Percentiles rank a stretch among this genome's conserved stretches.
phyloP scores from a whole-genome alignment of 1,140 invertebrate species.

The Theocolax elegans region DNA sequence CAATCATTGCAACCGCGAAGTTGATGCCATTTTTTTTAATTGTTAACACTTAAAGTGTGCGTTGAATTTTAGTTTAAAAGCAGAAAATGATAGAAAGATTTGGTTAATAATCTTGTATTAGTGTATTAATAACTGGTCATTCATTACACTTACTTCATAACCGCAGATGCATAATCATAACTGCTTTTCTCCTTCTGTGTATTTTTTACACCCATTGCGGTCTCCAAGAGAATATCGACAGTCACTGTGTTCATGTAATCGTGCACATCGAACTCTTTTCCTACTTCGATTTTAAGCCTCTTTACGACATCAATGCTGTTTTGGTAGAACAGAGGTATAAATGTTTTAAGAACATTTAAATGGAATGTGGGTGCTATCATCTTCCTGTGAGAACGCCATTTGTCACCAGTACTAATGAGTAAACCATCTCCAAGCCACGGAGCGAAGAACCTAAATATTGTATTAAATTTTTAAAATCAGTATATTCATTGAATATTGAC shows the following conservation, averaged over 20 bases:
- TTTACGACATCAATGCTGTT: conserved; percentile 79
- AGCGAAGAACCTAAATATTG: conserved; percentile 77
- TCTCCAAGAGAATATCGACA: conserved; percentile 87
- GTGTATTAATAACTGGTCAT: too few species aligned
- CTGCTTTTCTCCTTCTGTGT: conserved; percentile 72
- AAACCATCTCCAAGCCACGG: conserved; percentile 92
- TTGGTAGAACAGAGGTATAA: conserved; percentile 86
- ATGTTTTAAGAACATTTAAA: conserved; percentile 89
- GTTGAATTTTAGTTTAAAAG: too few species aligned
- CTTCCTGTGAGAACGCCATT: conserved; percentile 88
- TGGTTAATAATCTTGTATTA: too few species aligned
- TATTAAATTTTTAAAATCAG: too few species aligned
- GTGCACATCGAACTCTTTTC: conserved; percentile 83
- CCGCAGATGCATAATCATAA: conserved; percentile 78
- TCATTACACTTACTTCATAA: conserved; percentile 78
- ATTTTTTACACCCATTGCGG: conserved; percentile 78
- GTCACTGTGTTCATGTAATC: conserved; percentile 86
- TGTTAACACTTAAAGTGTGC: too few species aligned
- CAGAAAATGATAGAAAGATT: too few species aligned
- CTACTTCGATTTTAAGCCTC: conserved; percentile 73
- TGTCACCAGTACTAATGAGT: conserved; percentile 82
- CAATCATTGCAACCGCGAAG: too few species aligned
- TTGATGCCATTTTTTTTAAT: too few species aligned
- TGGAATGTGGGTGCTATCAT: conserved; percentile 95
- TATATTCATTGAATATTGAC: too few species aligned